These are phyloP conservation scores for Mesoclemmys tuberculata DNA, from an alignment of 2,113 vertebrate genomes.

Conservation along the genomic window DNA sequence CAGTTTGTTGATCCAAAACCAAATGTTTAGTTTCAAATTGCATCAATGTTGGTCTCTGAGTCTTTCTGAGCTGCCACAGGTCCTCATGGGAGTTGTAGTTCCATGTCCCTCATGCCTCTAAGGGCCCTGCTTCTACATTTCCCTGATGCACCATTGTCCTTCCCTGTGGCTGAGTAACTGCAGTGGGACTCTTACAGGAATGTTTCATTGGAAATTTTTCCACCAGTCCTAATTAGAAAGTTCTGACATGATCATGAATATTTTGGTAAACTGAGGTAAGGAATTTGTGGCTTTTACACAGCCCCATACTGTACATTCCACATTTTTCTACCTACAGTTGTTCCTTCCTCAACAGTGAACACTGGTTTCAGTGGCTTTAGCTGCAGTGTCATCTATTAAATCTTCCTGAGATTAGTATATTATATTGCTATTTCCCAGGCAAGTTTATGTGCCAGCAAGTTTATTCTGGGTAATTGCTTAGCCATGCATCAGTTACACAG, in stretches of 20 bases:
- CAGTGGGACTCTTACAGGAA: neutral
- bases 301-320: neutral
- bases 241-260: neutral
- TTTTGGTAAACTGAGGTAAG: neutral
- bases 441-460: neutral
- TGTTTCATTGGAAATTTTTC: neutral
- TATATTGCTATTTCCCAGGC: neutral
- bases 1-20: neutral
- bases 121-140: neutral
- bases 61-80: neutral
- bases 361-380: neutral
- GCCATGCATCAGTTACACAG: neutral
- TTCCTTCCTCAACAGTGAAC: neutral
- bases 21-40: neutral
- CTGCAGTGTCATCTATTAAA: neutral
- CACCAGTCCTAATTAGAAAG: neutral
- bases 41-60: neutral
- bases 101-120: too few species aligned
- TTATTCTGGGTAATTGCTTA: neutral
- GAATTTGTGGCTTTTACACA: neutral
- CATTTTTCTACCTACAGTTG: neutral
- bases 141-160: neutral
- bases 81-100: neutral
- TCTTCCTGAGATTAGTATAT: neutral
- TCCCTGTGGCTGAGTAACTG: neutral